phyloP scores from a whole-genome alignment of 2,888 invertebrate genomes.

The Brenthis hecate region DNA sequence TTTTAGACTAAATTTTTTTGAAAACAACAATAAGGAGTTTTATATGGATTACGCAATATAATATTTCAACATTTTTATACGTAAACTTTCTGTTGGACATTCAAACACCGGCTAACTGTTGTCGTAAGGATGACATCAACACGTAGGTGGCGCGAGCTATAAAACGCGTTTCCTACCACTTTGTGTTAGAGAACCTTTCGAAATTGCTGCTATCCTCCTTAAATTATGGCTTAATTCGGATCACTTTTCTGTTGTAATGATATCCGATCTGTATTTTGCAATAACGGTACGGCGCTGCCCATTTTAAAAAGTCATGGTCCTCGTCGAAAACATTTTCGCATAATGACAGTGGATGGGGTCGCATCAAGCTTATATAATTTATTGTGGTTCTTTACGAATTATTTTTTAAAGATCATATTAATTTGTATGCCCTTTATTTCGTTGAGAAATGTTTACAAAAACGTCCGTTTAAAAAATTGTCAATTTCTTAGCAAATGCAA shows the following conservation, averaged over 20 bases:
- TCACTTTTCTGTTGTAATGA: constrained; percentile 64
- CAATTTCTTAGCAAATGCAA: constrained; percentile 1
- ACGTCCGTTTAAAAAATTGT: constrained; percentile 7
- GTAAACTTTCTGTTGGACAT: constrained; percentile 15
- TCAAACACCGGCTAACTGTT: constrained; percentile 48
- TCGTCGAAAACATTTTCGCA: constrained; percentile 44
- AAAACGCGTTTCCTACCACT: constrained; percentile 59
- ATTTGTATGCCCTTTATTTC: constrained; percentile 32
- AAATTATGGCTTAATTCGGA: constrained; percentile 79
- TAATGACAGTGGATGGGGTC: constrained; percentile 47
- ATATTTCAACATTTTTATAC: constrained; percentile 14
- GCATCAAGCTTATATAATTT: constrained; percentile 42
- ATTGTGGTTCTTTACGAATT: constrained; percentile 40
- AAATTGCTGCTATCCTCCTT: constrained; percentile 66
- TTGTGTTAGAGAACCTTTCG: constrained; percentile 65
- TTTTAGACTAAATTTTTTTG: not conserved
- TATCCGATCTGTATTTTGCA: constrained; percentile 59
- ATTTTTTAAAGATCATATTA: constrained; percentile 35
- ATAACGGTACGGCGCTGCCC: constrained; percentile 63
- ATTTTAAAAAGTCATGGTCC: constrained; percentile 50
- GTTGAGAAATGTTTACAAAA: constrained; percentile 16
- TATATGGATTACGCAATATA: not conserved
- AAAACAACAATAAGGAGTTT: not conserved
- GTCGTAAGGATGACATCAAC: constrained; percentile 65
- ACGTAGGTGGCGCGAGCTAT: constrained; percentile 71